phyloP scores from a whole-genome alignment of 2,888 invertebrate species.

The Aleiodes alternator region DNA sequence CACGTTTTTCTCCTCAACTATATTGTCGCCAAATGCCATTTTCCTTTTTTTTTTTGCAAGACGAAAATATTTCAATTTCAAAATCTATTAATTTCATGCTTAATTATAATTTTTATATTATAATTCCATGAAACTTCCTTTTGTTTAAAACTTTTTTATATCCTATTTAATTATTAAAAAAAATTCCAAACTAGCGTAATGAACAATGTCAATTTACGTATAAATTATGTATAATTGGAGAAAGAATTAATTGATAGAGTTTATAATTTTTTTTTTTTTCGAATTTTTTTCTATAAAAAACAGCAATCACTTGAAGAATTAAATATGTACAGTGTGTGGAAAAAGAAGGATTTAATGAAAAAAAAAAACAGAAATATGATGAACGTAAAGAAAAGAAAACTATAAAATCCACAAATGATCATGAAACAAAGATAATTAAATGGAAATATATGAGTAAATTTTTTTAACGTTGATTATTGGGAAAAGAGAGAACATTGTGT shows the following conservation, averaged over 20 bases:
- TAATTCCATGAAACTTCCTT: slow-evolving; percentile 34
- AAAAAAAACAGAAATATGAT: slow-evolving; percentile 34
- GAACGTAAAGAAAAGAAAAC: slow-evolving; percentile 3
- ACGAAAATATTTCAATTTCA: not conserved
- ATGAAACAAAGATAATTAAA: slow-evolving; percentile 15
- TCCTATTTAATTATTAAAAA: slow-evolving; percentile 36
- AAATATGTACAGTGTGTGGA: slow-evolving; percentile 45
- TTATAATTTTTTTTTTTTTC: slow-evolving; percentile 45
- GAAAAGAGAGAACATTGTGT: slow-evolving; percentile 34
- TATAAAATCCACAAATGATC: too few relatives aligned
- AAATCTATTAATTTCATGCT: not conserved
- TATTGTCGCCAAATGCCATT: slow-evolving; percentile 8
- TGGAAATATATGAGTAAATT: slow-evolving; percentile 38
- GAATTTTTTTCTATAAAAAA: slow-evolving; percentile 40
- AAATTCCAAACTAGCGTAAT: slow-evolving; percentile 50
- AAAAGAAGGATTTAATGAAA: slow-evolving; percentile 26
- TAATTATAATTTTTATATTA: not conserved
- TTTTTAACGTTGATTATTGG: slow-evolving; percentile 52
- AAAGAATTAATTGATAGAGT: slow-evolving; percentile 35
- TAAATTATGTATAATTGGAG: slow-evolving; percentile 44
- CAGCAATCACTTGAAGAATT: slow-evolving; percentile 16
- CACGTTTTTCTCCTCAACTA: not conserved
- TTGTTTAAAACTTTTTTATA: slow-evolving; percentile 37
- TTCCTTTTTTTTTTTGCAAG: not conserved
- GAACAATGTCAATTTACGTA: slow-evolving; percentile 51